Evolutionary conservation across 1,140 invertebrate species (phyloP).

Genomic region (Heliconius hewitsoni): DNA sequence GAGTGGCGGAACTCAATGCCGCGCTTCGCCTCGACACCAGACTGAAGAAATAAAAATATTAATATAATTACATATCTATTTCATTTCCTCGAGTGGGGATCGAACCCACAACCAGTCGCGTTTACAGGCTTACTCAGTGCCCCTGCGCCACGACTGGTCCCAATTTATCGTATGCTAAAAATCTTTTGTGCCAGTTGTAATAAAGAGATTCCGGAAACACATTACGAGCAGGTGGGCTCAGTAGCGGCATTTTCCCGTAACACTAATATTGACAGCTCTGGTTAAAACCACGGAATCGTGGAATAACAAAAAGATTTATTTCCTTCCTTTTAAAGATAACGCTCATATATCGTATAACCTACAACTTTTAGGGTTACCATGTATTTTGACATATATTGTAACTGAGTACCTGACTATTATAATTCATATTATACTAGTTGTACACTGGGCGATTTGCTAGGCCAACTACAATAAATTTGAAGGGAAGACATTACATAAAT

Average conservation of each 20-base stretch:
- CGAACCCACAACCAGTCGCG: too few relatives aligned
- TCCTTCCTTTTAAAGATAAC: background rate
- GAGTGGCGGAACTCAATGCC: too few relatives aligned
- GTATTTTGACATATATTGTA: background rate
- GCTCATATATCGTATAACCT: background rate
- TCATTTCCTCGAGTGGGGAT: too few relatives aligned
- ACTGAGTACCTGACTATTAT: too few relatives aligned
- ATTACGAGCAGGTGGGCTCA: constrained; percentile 3
- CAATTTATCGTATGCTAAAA: background rate
- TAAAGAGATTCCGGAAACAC: background rate
- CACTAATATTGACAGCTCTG: constrained; percentile 8
- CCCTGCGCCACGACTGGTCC: too few relatives aligned
- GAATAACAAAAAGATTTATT: constrained; percentile 9
- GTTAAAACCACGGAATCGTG: background rate
- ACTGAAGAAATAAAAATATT: too few relatives aligned
- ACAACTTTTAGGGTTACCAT: background rate
- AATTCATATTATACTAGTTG: background rate
- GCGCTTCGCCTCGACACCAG: too few relatives aligned
- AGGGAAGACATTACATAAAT: background rate
- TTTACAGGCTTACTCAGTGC: too few relatives aligned
- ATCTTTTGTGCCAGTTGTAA: background rate
- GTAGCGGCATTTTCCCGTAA: background rate
- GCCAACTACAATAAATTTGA: background rate
- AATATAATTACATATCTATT: too few relatives aligned
- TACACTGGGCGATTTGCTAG: too few relatives aligned